Base-by-base conservation (phyloP, 1,140 invertebrate species). In the Megalopta genalis region DNA sequence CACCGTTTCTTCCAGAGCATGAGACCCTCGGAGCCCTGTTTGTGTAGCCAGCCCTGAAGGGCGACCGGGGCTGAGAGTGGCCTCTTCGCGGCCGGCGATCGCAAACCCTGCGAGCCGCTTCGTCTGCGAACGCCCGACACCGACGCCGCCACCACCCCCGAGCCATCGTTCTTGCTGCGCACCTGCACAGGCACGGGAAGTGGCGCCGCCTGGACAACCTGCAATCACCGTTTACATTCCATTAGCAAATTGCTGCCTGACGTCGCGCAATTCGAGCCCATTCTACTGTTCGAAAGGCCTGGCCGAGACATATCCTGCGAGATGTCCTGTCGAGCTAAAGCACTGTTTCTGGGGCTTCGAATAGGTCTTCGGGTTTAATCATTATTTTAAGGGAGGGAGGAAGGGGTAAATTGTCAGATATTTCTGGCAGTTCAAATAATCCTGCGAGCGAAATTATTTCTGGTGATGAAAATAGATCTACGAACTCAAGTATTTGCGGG, bases 1-100 rank as follows among this genome's bases (percentile, higher is more conserved):
- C 98, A 99, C 57, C 98, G 94, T 90, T 97, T 98, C 91, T 98
- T 97, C 98, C 98, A 99, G 25, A 98, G 95, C 94, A 98, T 98
- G 5, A 99, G 93, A 8, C 97, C 96, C 88, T 97, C 96, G 54
- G 97, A 97, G 52, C 98, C 98, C 91, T 98, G 97, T 90, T 98
- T 98, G 90, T 98, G 96, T 8, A 99, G 93, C 96, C 98, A 98
- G 14, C 98, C 98, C 85, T 96, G 95, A 75, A 98, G 94, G 2
- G 97, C 95, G 1, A 99, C 97, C 7, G 96, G 96, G 2, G 97
- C 96, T 39, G 96, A 95, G 1, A 95, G 93, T 27, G 96, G 95
- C 75, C 97, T 94, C 91, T 97, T 96, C 0, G 96, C 96, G n/a
- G 95, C 94, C 1, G 96, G 96, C 16, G 96, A 97, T 70, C 96